These are phyloP conservation scores for Cebidichthys violaceus DNA, from an alignment of 2,113 vertebrate genomes.

Conservation along the genomic window DNA sequence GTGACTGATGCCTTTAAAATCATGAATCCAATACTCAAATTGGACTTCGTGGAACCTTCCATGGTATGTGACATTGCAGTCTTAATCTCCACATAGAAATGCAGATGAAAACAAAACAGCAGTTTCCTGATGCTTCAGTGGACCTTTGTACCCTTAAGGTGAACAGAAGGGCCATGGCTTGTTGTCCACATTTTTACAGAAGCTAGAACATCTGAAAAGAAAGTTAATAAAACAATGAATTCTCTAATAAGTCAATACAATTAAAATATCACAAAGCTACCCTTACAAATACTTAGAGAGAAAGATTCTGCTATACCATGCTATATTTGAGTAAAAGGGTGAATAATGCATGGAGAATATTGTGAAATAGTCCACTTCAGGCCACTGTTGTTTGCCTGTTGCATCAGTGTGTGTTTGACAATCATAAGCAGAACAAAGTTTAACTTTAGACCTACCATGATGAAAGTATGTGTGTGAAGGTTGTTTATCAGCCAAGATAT, in stretches of 20 bases:
- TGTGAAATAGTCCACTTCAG: slow-evolving; percentile 52
- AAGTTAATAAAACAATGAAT: background rate
- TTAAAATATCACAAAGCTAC: background rate
- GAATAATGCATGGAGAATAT: slow-evolving; percentile 19
- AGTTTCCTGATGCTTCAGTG: background rate
- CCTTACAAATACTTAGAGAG: background rate
- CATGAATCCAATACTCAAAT: too few relatives aligned
- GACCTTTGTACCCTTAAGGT: background rate
- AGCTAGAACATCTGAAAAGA: background rate
- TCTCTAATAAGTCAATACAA: background rate
- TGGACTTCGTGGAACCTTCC: too few relatives aligned
- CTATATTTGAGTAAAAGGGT: background rate
- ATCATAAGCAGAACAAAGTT: slow-evolving; percentile 70
- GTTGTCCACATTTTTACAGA: background rate
- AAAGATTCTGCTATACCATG: background rate
- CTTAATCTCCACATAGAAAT: too few relatives aligned
- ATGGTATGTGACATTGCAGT: background rate
- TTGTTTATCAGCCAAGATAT: background rate
- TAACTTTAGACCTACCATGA: slow-evolving; percentile 42
- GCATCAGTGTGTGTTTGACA: slow-evolving; percentile 71
- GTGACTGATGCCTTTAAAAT: too few relatives aligned
- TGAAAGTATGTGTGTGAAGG: background rate
- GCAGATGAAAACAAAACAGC: too few relatives aligned
- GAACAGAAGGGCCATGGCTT: slow-evolving; percentile 1
- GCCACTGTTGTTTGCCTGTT: slow-evolving; percentile 70